phyloP scores from a whole-genome alignment of 2,113 vertebrate species.

The Chaetops frenatus region DNA sequence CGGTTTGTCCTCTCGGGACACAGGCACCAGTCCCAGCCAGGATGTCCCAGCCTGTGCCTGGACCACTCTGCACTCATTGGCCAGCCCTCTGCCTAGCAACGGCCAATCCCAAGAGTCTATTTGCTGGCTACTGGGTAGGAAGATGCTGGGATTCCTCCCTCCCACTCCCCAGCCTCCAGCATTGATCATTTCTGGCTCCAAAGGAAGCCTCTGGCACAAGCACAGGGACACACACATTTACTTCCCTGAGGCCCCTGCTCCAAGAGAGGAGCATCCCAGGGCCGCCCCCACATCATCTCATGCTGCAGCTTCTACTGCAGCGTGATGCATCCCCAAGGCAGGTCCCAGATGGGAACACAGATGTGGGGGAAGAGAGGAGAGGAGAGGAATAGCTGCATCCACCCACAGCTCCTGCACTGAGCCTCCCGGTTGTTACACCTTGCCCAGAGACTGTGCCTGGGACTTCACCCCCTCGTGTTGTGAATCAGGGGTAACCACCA shows the following conservation, averaged over 20 bases:
- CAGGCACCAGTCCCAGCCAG: not conserved
- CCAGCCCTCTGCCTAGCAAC: conserved; percentile 17
- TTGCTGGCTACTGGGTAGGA: not conserved
- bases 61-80: not conserved
- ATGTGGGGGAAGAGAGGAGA: not conserved
- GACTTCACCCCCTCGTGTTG: not conserved
- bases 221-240: not conserved
- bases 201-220: not conserved
- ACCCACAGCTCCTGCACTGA: not conserved
- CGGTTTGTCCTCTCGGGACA: not conserved
- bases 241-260: not conserved
- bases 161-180: not conserved
- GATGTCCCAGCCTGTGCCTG: not conserved
- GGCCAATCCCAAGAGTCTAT: not conserved
- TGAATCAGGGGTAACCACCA: not conserved
- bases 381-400: not conserved
- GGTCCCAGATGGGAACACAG: not conserved
- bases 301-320: not conserved
- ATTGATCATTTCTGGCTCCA: not conserved
- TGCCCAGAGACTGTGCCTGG: not conserved
- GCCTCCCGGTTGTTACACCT: not conserved
- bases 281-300: accelerated
- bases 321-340: not conserved
- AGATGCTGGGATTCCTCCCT: not conserved
- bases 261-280: not conserved